A percentile compares a stretch with the other conserved stretches of the same genome.
These are phyloP conservation scores for Drosophila neocordata DNA, from an alignment of 1,140 invertebrate species.

Conservation along the genomic window DNA sequence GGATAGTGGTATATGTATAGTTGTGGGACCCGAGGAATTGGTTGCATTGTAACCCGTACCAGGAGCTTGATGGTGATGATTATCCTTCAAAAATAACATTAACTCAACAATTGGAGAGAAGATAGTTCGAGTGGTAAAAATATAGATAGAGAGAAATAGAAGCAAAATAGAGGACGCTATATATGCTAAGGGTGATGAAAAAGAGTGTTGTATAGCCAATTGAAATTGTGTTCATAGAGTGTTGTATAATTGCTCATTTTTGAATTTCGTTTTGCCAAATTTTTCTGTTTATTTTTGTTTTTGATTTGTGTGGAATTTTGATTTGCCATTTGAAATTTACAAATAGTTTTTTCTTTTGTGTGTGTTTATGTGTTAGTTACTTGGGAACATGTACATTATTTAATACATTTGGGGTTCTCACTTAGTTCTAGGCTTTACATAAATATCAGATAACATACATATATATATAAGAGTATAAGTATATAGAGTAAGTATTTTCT, in stretches of 20 bases:
- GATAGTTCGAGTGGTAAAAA: constrained; percentile 15
- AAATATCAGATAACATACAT: constrained; percentile 49
- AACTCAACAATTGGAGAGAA: constrained; percentile 41
- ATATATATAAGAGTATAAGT: constrained; percentile 57
- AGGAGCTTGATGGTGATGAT: constrained; percentile 64
- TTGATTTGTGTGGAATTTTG: constrained; percentile 31
- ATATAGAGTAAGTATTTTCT: constrained; percentile 48
- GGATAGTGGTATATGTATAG: constrained; percentile 84
- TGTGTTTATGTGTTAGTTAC: constrained; percentile 65
- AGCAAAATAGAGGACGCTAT: constrained; percentile 31
- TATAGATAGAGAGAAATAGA: constrained; percentile 33
- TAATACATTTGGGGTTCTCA: constrained; percentile 65
- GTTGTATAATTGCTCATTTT: constrained; percentile 18
- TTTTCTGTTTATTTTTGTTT: constrained; percentile 48
- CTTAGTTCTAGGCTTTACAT: constrained; percentile 64
- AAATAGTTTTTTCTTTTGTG: constrained; percentile 50
- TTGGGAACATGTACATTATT: constrained; percentile 55
- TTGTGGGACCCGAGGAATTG: constrained; percentile 54
- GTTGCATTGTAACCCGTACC: constrained; percentile 65
- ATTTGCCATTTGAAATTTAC: constrained; percentile 49
- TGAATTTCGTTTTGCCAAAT: constrained; percentile 57
- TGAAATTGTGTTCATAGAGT: constrained; percentile 30
- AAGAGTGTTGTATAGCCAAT: constrained; percentile 46
- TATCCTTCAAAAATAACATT: constrained; percentile 70
- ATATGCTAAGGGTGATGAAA: constrained; percentile 24